Evolutionary conservation across 2,113 vertebrate species (phyloP), one percentile per base, ranked within the genome.

Genomic region (Melanocharis versteri): DNA sequence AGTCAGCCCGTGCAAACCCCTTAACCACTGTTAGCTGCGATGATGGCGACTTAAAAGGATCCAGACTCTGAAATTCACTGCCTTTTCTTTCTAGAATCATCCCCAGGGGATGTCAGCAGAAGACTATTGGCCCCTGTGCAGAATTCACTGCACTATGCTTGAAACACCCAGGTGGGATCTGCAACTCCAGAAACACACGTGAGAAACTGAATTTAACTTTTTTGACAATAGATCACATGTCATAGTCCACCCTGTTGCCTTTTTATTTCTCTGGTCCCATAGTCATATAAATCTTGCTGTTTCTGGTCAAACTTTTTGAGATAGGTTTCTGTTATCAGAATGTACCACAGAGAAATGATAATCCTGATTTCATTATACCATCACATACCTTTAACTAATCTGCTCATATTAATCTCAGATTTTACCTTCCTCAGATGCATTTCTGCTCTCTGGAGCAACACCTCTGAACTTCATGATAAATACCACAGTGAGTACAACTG

Each of bases 11-110:
- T 3, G 3, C 20, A 66, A 47, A 15, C n/a, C 10, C 2, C n/a
- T 70, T 0, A 33, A 37, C 56, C 17, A 0, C 8, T 51, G 14
- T 1, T 30, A 37, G 35, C 44, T 16, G 23, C 0, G 7, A 17
- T 2, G 50, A 22, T 5, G 44, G 35, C 0, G 3, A 35, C 47
- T 35, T 35, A 5, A 54, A 66, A 42, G 19, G 53, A 86, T 18
- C 13, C 15, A 71, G 6, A 26, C 33, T 56, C 40, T 81, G 33
- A 50, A 78, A 88, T 60, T 13, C 14, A 48, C 40, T 56, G 89
- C 37, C 14, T 77, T 61, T 73, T 54, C 56, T 31, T 64, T 37
- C 62, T 31, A 23, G 21, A 58, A 28, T 23, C 2, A 3, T 19
- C 35, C 64, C 33, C 33, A 13, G 56, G 39, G 62, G 21, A 64